Evolutionary conservation across 2,797 vertebrate species (phyloP), one percentile per base, ranked within the genome.

Genomic region (Ctenosaura bakeri): DNA sequence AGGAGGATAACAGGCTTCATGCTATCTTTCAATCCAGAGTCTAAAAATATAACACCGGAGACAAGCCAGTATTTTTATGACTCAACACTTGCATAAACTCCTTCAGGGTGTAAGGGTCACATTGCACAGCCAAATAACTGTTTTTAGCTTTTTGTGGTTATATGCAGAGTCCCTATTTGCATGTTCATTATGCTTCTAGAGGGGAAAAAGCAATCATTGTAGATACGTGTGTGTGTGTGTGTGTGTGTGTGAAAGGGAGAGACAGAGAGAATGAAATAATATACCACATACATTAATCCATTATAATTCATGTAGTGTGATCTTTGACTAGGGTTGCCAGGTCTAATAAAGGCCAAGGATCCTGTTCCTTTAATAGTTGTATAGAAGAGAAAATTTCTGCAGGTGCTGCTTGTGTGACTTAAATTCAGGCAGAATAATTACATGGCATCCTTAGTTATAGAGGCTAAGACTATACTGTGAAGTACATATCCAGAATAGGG

Each of bases 31-130:
- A 77, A 46, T 92, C 82, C 82, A 92, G 54, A 85, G 42, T 83
- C 80, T 90, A 87, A 92, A 89, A 92, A 88, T 83, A 88, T 52
- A 90, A 24, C 81, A 77, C 26, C 56, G 9, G 80, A 90, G 73
- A 87, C 80, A 83, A 84, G 73, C 46, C 50, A 77, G 59, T 78
- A 78, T 90, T 87, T 90, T 59, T 90, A 79, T 90, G 86, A 88
- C 80, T 90, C 90, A 90, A 78, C 59, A 77, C 85, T 90, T 78
- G 66, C 73, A 88, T 88, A 90, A 86, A 90, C 89, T 86, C 62
- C 80, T 90, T 69, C 20, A 20, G 90, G 52, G 54, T 74, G 29
- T 71, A 81, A 54, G 71, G 73, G 85, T 81, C 64, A 6, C 73
- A 89, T n/a, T 35, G 3, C 32, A 69, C 6, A 35, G 64, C 29